Evolutionary conservation across 2,797 vertebrate species (phyloP).

Genomic region (Danio jaintianensis): DNA sequence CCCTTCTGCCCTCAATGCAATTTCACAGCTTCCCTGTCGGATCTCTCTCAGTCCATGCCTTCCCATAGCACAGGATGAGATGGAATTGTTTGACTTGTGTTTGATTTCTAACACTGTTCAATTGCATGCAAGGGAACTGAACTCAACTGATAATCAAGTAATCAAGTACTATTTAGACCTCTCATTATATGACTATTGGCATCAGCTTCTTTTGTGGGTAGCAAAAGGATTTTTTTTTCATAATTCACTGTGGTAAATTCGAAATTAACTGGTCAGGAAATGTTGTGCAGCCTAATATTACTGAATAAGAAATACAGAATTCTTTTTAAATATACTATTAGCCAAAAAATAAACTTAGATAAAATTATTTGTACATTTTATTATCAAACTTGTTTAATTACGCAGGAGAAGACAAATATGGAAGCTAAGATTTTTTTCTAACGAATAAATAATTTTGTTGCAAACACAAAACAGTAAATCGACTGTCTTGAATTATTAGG

Average conservation of each 20-base stretch:
- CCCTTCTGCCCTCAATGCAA: constrained; percentile 52
- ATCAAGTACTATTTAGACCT: constrained; percentile 29
- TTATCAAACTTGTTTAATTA: not conserved
- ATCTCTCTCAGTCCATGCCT: constrained; percentile 43
- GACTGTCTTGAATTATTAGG: not conserved
- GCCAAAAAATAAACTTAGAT: not conserved
- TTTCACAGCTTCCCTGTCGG: constrained; percentile 48
- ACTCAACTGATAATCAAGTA: constrained; percentile 10
- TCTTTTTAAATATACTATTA: no score
- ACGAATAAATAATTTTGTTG: not conserved
- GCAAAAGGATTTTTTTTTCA: not conserved
- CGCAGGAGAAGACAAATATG: not conserved
- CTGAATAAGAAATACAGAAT: not conserved
- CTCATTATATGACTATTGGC: constrained; percentile 12
- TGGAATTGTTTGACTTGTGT: constrained; percentile 17
- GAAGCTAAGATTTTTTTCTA: not conserved
- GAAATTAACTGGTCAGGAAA: not conserved
- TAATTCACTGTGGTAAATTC: not conserved
- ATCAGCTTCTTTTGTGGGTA: not conserved
- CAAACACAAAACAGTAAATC: not conserved
- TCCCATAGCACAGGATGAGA: constrained; percentile 8
- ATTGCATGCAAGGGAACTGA: not conserved
- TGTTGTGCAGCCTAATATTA: no score
- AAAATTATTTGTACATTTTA: not conserved
- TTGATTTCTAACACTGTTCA: constrained; percentile 19